Evolutionary conservation across 2,113 vertebrate genomes (phyloP).

Genomic region (Cebidichthys violaceus): DNA sequence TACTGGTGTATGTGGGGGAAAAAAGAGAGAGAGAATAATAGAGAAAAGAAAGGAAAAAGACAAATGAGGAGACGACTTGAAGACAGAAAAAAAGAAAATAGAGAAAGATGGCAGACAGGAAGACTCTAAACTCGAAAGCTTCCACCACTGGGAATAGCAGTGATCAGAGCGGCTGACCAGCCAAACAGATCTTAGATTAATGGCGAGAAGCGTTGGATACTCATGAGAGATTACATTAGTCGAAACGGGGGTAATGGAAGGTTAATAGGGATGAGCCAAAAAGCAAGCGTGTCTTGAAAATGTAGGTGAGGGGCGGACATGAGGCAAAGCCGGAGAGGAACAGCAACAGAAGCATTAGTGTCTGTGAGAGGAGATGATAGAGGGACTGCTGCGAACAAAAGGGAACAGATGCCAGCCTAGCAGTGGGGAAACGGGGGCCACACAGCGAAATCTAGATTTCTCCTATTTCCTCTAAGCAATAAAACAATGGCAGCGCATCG

Average conservation of each 20-base stretch:
- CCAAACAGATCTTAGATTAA: slow-evolving; percentile 42
- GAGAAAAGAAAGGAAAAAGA: slow-evolving; percentile 8
- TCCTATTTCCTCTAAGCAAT: slow-evolving; percentile 78
- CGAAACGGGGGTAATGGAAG: slow-evolving; percentile 52
- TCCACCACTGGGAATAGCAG: slow-evolving; percentile 3
- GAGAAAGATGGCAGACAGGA: not conserved
- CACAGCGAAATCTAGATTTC: slow-evolving; percentile 73
- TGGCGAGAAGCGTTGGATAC: slow-evolving; percentile 24
- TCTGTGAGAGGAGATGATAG: slow-evolving; percentile 68
- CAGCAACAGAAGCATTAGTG: slow-evolving; percentile 58
- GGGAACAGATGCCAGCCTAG: slow-evolving; percentile 77
- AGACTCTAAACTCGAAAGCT: slow-evolving; percentile 8
- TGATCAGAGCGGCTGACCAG: slow-evolving; percentile 41
- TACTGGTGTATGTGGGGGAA: slow-evolving; percentile 4
- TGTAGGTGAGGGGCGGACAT: slow-evolving; percentile 56
- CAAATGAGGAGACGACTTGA: not conserved
- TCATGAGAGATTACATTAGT: slow-evolving; percentile 48
- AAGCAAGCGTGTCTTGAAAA: slow-evolving; percentile 51
- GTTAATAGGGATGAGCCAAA: slow-evolving; percentile 67
- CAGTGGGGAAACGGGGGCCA: slow-evolving; percentile 72
- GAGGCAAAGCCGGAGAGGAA: slow-evolving; percentile 43
- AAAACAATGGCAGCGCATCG: slow-evolving; percentile 74
- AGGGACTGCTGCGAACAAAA: slow-evolving; percentile 62
- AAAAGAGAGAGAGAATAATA: slow-evolving; percentile 11
- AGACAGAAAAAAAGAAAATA: not conserved